Evolutionary conservation across 2,888 invertebrate genomes (phyloP), one percentile per base, ranked within the genome.

Genomic region (Drosophila algonquin): DNA sequence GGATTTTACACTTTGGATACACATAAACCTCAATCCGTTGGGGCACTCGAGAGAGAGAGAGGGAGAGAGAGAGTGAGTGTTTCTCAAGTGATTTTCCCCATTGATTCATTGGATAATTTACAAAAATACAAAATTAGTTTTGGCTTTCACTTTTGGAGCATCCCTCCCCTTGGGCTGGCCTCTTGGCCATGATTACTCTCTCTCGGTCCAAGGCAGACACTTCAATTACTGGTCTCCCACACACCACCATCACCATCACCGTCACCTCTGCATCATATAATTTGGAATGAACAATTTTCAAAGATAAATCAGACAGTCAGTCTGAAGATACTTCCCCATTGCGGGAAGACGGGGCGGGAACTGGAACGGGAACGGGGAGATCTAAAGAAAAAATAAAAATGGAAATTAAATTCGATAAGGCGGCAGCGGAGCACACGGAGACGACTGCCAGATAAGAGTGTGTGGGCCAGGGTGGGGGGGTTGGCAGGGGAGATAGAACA

Each of bases 341-440:
- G 12, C 35, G 2, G 35, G 35, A 14, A 40, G 35, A 40, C 3
- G 21, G 21, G 21, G 21, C 12, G 40, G 40, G 27, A 2, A 30
- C 1, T 8, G 30, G 0, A 24, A 24, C 5, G 24, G 24, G 24
- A 8, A 40, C 40, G 40, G 40, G 48, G 45, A 46, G 50, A 21
- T 51, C 35, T 5, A 40, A 53, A 30, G 47, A 24, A 54, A 53
- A 32, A 54, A 52, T 44, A 18, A 44, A 18, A 57, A 16, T 65
- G 67, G 47, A 65, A 65, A 65, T 54, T 56, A 35, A 56, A 27
- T 50, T 56, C 56, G 65, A 67, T 67, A 67, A 67, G 68, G 48
- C 32, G 1, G 3, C 10, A 35, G 40, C n/a, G 40, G n/a, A 2
- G 40, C 61, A 60, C 24, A 60, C 61, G 35, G 61, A 61, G 35